Evolutionary conservation across 2,113 vertebrate genomes (phyloP).

Genomic region (Anolis carolinensis): DNA sequence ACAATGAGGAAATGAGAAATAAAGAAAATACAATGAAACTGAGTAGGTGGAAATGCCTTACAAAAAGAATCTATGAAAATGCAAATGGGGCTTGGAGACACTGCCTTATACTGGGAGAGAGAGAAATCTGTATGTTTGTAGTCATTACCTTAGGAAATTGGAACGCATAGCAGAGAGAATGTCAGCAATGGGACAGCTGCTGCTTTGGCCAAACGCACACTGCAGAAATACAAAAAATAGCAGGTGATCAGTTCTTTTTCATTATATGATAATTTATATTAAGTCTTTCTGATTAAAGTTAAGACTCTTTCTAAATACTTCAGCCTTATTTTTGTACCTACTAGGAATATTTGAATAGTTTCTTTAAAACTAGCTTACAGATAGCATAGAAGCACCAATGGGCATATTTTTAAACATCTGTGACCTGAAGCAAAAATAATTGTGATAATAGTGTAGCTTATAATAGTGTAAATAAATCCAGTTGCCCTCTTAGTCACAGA

Average conservation of each 20-base stretch:
- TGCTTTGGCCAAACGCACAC: conserved; percentile 64
- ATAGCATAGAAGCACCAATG: background rate
- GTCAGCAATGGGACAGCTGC: conserved; percentile 81
- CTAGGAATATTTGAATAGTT: conserved; percentile 41
- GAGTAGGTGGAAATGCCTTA: background rate
- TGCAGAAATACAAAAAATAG: conserved; percentile 75
- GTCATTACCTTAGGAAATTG: conserved; percentile 91
- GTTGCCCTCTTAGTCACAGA: background rate
- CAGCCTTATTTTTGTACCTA: background rate
- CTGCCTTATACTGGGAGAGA: background rate
- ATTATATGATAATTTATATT: conserved; percentile 76
- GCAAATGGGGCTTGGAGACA: background rate
- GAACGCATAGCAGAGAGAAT: conserved; percentile 87
- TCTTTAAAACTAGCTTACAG: background rate
- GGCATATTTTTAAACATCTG: conserved; percentile 10
- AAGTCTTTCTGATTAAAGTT: conserved; percentile 70
- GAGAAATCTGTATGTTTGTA: conserved; percentile 60
- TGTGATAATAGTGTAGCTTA: conserved; percentile 26
- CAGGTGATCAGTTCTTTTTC: conserved; percentile 68
- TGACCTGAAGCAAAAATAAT: conserved; percentile 33
- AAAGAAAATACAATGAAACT: background rate
- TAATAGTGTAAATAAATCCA: background rate
- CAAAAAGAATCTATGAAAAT: background rate
- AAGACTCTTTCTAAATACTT: conserved; percentile 37
- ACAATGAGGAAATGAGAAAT: background rate